phyloP scores from a whole-genome alignment of 1,140 invertebrate genomes.

The Drosophila mauritiana region DNA sequence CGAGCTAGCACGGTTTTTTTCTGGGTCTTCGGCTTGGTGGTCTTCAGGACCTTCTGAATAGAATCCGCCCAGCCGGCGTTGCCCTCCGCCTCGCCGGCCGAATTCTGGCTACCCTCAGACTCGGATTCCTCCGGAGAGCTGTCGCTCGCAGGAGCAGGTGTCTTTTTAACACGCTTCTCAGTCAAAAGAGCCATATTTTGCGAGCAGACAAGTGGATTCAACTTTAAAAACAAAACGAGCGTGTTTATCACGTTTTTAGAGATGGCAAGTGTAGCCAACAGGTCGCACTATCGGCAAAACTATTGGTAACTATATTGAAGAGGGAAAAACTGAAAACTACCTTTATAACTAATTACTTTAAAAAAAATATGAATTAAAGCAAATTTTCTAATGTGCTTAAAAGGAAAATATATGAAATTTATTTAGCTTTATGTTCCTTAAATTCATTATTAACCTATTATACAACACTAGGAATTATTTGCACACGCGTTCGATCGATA shows the following conservation, averaged over 20 bases:
- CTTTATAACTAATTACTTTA: too few relatives aligned
- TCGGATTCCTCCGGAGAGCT: constrained; percentile 35
- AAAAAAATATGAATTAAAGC: too few relatives aligned
- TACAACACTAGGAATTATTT: too few relatives aligned
- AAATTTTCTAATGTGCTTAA: too few relatives aligned
- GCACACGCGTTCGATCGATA: neutral
- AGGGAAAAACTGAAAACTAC: too few relatives aligned
- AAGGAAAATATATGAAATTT: too few relatives aligned
- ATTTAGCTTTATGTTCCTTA: too few relatives aligned
- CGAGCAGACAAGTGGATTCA: neutral
- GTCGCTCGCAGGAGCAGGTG: constrained; percentile 2
- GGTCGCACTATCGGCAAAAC: neutral
- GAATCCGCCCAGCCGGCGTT: constrained; percentile 66
- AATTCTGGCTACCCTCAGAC: constrained; percentile 30
- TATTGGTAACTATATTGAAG: neutral
- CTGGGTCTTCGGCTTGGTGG: constrained; percentile 44
- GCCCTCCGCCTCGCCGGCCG: constrained; percentile 37
- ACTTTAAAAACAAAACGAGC: constrained; percentile 40
- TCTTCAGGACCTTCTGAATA: constrained; percentile 57
- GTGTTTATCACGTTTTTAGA: constrained; percentile 46
- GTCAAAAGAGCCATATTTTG: constrained; percentile 43
- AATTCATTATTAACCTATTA: too few relatives aligned
- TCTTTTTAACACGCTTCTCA: constrained; percentile 28
- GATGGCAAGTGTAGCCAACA: neutral
- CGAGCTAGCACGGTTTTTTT: constrained; percentile 53